Percentiles rank a stretch among this genome's conserved stretches.
Evolutionary conservation across 2,888 invertebrate species (phyloP).

Genomic region (Drosophila kanekoi): DNA sequence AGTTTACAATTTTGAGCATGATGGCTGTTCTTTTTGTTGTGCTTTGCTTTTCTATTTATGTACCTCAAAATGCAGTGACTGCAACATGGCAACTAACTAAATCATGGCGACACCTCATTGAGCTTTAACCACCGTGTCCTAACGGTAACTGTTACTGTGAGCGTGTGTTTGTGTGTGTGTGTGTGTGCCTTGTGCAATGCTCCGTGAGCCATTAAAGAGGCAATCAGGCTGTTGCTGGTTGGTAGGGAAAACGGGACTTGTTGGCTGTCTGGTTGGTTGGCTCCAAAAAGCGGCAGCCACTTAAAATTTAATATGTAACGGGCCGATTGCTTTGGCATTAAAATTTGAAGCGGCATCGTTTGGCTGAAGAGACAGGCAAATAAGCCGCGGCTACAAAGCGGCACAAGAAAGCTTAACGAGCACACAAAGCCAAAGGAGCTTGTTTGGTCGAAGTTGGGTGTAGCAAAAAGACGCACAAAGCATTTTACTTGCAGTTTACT

Average conservation of each 20-base stretch:
- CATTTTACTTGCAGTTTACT: slow-evolving; percentile 64
- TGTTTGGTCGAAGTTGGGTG: background rate
- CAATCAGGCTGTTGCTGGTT: slow-evolving; percentile 39
- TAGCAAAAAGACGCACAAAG: slow-evolving; percentile 47
- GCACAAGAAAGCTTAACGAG: slow-evolving; percentile 63
- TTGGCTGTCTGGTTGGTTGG: slow-evolving; percentile 10
- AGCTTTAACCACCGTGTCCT: slow-evolving; percentile 69
- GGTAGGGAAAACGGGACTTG: slow-evolving; percentile 1
- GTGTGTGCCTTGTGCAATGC: slow-evolving; percentile 56
- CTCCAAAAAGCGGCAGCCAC: slow-evolving; percentile 42
- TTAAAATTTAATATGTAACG: slow-evolving; percentile 69
- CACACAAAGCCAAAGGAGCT: slow-evolving; percentile 52
- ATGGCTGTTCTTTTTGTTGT: background rate
- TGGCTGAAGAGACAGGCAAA: slow-evolving; percentile 32
- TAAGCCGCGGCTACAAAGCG: slow-evolving; percentile 41
- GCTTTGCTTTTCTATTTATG: background rate
- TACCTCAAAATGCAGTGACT: slow-evolving; percentile 40
- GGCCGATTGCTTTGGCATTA: slow-evolving; percentile 58
- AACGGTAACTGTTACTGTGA: slow-evolving; percentile 21
- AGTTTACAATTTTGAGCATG: too few species aligned
- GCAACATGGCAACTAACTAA: slow-evolving; percentile 58
- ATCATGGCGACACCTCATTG: slow-evolving; percentile 74
- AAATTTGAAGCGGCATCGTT: slow-evolving; percentile 50
- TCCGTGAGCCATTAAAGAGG: slow-evolving; percentile 66
- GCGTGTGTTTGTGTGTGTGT: slow-evolving; percentile 1